Percentiles rank a stretch among this genome's conserved stretches.
Evolutionary conservation across 1,140 invertebrate species (phyloP).

Genomic region (Scaptomyza pallida): DNA sequence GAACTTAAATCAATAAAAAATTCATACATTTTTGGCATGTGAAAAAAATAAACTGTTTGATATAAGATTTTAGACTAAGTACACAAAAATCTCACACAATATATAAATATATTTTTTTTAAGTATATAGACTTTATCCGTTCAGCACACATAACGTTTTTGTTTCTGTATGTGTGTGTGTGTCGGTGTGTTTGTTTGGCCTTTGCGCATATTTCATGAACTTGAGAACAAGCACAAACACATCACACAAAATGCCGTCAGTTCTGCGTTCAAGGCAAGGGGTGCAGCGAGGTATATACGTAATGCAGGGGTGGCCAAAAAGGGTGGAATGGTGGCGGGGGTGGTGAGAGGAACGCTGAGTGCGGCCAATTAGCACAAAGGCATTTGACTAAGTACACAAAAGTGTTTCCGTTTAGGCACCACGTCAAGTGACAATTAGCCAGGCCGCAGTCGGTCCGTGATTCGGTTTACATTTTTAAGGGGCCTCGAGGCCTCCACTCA

Average conservation of each 20-base stretch:
- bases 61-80: no score
- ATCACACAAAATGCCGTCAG: slow-evolving; percentile 16
- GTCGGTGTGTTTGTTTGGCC: slow-evolving; percentile 45
- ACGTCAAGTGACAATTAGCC: slow-evolving; percentile 73
- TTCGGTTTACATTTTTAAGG: slow-evolving; percentile 48
- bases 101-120: neutral
- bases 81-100: no score
- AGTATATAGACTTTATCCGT: neutral
- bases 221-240: slow-evolving; percentile 44
- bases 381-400: slow-evolving; percentile 68
- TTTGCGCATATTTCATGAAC: slow-evolving; percentile 70
- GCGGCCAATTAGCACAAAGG: slow-evolving; percentile 79
- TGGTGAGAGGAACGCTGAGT: slow-evolving; percentile 59
- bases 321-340: neutral
- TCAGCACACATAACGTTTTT: neutral
- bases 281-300: neutral
- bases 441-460: slow-evolving; percentile 36
- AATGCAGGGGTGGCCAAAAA: no score
- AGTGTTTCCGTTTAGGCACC: slow-evolving; percentile 79
- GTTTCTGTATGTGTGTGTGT: neutral
- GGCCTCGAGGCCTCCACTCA: slow-evolving; percentile 19
- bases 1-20: no score
- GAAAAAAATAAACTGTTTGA: no score
- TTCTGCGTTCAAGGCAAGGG: slow-evolving; percentile 25
- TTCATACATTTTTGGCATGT: no score